Conservation (phyloP, 1,140 invertebrate genomes). For the Colletes gigas region DNA sequence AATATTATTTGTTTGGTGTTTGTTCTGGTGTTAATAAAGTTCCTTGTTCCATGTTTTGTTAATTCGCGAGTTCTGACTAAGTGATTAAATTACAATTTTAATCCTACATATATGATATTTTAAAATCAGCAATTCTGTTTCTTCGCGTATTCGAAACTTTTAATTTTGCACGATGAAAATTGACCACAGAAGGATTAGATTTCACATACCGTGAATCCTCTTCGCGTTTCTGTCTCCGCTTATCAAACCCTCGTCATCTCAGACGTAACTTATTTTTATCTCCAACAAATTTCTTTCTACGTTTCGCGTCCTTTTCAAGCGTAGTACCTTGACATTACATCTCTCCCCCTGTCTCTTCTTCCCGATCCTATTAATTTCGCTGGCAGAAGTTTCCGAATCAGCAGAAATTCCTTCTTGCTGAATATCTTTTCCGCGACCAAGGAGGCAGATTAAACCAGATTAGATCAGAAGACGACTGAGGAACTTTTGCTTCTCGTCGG, state of each 20-base stretch:
- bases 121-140: no score
- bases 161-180: no score
- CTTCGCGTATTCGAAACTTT: no score
- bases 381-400: conserved; percentile 9
- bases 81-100: no score
- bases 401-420: conserved; percentile 7
- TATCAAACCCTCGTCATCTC: neutral
- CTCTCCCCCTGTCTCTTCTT: neutral
- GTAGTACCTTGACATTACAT: neutral
- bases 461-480: neutral
- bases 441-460: conserved; percentile 22
- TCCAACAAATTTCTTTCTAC: neutral
- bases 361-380: conserved; percentile 1
- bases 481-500: conserved; percentile 25
- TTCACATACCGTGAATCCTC: no score
- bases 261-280: neutral
- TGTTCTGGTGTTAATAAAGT: no score
- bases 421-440: neutral
- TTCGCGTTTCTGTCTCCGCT: no score
- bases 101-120: no score
- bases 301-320: neutral
- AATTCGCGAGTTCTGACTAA: no score
- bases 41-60: no score
- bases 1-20: no score
- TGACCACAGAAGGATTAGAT: no score